Evolutionary conservation across 2,888 invertebrate genomes (phyloP).

Genomic region (Apoda limacodes): DNA sequence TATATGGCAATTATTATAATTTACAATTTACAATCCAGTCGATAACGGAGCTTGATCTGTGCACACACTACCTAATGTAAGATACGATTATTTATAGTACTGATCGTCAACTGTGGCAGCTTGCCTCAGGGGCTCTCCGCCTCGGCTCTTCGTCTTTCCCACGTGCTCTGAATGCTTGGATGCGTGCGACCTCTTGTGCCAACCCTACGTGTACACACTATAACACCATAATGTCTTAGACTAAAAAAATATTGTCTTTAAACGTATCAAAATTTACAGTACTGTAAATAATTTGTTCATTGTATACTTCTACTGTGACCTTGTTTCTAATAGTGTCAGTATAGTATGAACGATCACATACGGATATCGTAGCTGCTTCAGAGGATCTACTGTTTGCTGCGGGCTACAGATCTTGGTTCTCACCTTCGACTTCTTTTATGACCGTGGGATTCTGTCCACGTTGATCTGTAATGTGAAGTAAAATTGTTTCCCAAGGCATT

Average conservation of each 20-base stretch:
- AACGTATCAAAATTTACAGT: slow-evolving; percentile 26
- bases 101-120: slow-evolving; percentile 62
- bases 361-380: slow-evolving; percentile 53
- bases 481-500: too few species aligned
- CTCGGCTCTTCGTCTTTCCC: slow-evolving; percentile 53
- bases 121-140: slow-evolving; percentile 56
- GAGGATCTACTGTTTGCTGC: slow-evolving; percentile 64
- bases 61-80: slow-evolving; percentile 50
- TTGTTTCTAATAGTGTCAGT: slow-evolving; percentile 24
- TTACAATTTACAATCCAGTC: too few species aligned
- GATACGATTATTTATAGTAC: slow-evolving; percentile 62
- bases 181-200: slow-evolving; percentile 61
- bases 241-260: too few species aligned
- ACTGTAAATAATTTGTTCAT: slow-evolving; percentile 19
- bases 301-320: slow-evolving; percentile 34
- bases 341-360: slow-evolving; percentile 33
- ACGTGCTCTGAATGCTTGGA: slow-evolving; percentile 65
- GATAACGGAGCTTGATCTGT: slow-evolving; percentile 36
- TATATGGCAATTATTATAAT: too few species aligned
- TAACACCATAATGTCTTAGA: slow-evolving; percentile 32
- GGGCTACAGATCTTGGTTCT: slow-evolving; percentile 52
- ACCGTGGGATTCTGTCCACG: slow-evolving; percentile 60
- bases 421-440: slow-evolving; percentile 54
- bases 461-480: slow-evolving; percentile 49
- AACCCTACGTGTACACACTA: slow-evolving; percentile 39